Evolutionary conservation across 2,888 invertebrate genomes (phyloP), one percentile per base, ranked within the genome.

Genomic region (Scaptomyza cyrtandrae): DNA sequence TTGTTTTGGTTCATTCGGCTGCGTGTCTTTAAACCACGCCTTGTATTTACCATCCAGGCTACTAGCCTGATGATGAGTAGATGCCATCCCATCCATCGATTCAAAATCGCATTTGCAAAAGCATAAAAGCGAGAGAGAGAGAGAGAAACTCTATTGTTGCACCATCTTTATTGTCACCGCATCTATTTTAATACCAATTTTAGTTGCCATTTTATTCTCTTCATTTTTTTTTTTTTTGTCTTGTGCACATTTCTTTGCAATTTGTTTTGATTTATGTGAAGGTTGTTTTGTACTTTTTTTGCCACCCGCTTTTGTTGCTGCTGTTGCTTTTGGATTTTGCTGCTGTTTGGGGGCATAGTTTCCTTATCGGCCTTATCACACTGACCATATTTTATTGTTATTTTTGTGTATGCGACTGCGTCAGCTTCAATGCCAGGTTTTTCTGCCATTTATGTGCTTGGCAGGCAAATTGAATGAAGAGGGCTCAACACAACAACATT

Each of bases 221-320:
- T 24, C 43, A 27, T 35, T 16, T 1, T 6, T 24, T 11, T 16
- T 37, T 46, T 31, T 57, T 45, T 60, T 63, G 60, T 63, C 56
- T 71, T 66, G 55, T 49, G 24, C 59, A 63, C 60, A 65, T 65
- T 75, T 78, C 49, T 43, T 69, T 71, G 85, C 69, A 71, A 71
- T 80, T 81, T 84, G 65, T 71, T 76, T 81, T 82, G 87, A 82
- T 82, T 82, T 82, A 85, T 82, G 71, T 58, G 64, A 31, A 53
- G 78, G 69, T 71, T 76, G 69, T 52, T 50, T 43, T 62, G 48
- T 19, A 48, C 29, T 16, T 63, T 48, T 43, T 6, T 2, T 33
- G 37, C 39, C 44, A 11, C 37, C 33, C 46, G 49, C 39, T 52
- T 49, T 33, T 68, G n/a, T 29, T 53, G 49, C 31, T 27, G 48